These are phyloP conservation scores for Tenthredo livida DNA, from an alignment of 2,888 invertebrate genomes.

Conservation along the genomic window DNA sequence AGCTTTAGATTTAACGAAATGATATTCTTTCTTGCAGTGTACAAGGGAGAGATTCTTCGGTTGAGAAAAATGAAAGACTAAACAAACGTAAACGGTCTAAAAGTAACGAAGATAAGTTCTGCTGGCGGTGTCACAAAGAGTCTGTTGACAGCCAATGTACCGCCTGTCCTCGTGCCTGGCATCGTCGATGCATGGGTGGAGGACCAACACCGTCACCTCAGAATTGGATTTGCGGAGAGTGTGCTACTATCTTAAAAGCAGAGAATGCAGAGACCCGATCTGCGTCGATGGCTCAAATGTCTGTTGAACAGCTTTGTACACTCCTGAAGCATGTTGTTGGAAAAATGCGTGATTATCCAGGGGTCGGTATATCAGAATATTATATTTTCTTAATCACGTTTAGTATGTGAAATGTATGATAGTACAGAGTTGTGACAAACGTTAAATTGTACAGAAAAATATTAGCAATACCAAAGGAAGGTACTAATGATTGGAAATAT, in stretches of 20 bases:
- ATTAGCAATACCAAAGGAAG: neutral
- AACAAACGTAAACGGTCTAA: slow-evolving; percentile 68
- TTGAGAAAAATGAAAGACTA: slow-evolving; percentile 60
- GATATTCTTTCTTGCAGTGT: slow-evolving; percentile 28
- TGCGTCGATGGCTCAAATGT: slow-evolving; percentile 86
- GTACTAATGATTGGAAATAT: neutral
- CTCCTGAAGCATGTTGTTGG: slow-evolving; percentile 89
- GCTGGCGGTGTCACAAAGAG: slow-evolving; percentile 94
- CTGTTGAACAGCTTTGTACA: slow-evolving; percentile 87
- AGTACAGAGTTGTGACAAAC: neutral
- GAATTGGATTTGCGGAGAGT: slow-evolving; percentile 94
- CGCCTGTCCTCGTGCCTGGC: slow-evolving; percentile 92
- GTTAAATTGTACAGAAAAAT: neutral
- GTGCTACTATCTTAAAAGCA: slow-evolving; percentile 85
- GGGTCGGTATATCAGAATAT: slow-evolving; percentile 83
- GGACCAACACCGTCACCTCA: slow-evolving; percentile 78
- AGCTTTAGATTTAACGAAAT: neutral
- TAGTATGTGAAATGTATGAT: neutral
- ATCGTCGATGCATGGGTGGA: slow-evolving; percentile 86
- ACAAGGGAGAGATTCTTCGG: slow-evolving; percentile 54
- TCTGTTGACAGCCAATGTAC: slow-evolving; percentile 84
- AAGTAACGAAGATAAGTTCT: slow-evolving; percentile 81
- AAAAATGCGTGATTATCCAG: slow-evolving; percentile 89
- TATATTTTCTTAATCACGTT: neutral
- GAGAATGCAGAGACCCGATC: slow-evolving; percentile 87